These are phyloP conservation scores for Ophraella communa DNA, from an alignment of 2,888 invertebrate species.

Conservation along the genomic window DNA sequence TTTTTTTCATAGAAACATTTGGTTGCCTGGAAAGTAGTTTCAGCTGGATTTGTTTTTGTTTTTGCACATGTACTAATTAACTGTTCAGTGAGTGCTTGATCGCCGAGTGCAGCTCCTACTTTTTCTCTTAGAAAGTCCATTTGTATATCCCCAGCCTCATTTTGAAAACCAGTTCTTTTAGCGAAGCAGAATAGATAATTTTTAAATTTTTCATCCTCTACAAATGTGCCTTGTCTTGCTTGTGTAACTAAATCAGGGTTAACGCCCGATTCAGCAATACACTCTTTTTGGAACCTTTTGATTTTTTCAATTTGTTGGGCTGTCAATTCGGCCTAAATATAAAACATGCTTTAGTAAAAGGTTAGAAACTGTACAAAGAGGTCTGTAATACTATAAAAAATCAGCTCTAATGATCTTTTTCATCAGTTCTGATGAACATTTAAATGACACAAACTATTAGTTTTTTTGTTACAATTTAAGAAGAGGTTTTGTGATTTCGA, in stretches of 20 bases:
- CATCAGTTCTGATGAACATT: too few species aligned
- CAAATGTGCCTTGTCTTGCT: constrained; percentile 40
- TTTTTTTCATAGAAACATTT: constrained; percentile 46
- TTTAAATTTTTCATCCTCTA: constrained; percentile 45
- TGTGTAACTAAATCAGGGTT: constrained; percentile 42
- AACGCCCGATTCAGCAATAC: constrained; percentile 39
- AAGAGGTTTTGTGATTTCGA: too few species aligned
- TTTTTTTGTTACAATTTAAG: too few species aligned
- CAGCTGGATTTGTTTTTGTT: constrained; percentile 36
- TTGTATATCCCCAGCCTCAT: constrained; percentile 45
- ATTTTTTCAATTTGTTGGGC: constrained; percentile 46
- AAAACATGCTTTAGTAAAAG: too few species aligned
- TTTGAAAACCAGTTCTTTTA: constrained; percentile 46
- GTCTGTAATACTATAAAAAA: too few species aligned
- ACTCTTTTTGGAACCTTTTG: constrained; percentile 39
- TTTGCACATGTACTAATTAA: constrained; percentile 43
- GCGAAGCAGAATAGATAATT: constrained; percentile 42
- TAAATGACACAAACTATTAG: too few species aligned
- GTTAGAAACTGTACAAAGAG: too few species aligned
- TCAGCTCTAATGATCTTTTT: too few species aligned
- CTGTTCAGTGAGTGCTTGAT: constrained; percentile 36
- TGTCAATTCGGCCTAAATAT: constrained; percentile 44
- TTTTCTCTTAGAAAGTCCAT: constrained; percentile 40
- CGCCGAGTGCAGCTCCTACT: constrained; percentile 30
- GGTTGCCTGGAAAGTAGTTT: constrained; percentile 45